Conservation (phyloP, 1,140 invertebrate genomes). For the Grapholita molesta region DNA sequence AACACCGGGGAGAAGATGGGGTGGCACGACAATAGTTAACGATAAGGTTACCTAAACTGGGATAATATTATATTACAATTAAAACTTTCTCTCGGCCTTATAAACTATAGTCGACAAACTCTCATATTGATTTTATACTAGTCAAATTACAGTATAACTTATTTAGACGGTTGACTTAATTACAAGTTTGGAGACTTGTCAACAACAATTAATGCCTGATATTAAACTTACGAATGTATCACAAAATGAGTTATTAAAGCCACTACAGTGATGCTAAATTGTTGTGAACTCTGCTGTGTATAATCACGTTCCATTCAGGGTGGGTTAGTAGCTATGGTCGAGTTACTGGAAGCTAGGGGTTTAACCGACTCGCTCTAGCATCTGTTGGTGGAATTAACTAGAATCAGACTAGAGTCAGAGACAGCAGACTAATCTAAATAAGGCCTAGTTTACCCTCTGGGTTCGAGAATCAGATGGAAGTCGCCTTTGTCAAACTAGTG, state of each 20-base stretch:
- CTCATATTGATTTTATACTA: not conserved
- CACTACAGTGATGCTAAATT: not conserved
- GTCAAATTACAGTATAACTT: not conserved
- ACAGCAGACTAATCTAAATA: no score
- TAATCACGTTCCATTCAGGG: not conserved
- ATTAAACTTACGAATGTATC: not conserved
- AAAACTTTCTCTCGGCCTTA: no score
- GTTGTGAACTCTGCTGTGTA: not conserved
- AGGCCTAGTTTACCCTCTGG: no score
- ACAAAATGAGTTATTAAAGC: constrained; percentile 11
- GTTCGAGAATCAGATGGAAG: no score
- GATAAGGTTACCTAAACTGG: no score
- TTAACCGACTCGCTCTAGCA: not conserved
- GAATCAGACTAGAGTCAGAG: no score
- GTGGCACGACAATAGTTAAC: no score
- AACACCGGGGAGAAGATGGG: no score
- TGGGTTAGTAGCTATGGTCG: not conserved
- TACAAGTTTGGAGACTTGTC: constrained; percentile 2
- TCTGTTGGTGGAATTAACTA: not conserved
- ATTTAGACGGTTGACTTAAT: not conserved
- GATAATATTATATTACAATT: no score
- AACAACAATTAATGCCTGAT: constrained; percentile 1
- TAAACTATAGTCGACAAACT: no score
- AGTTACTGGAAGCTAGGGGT: not conserved
- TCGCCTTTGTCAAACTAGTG: no score